Percentiles rank a stretch among this genome's conserved stretches.
These are phyloP conservation scores for Megalops cyprinoides DNA, from an alignment of 2,797 vertebrate genomes.

Conservation along the genomic window DNA sequence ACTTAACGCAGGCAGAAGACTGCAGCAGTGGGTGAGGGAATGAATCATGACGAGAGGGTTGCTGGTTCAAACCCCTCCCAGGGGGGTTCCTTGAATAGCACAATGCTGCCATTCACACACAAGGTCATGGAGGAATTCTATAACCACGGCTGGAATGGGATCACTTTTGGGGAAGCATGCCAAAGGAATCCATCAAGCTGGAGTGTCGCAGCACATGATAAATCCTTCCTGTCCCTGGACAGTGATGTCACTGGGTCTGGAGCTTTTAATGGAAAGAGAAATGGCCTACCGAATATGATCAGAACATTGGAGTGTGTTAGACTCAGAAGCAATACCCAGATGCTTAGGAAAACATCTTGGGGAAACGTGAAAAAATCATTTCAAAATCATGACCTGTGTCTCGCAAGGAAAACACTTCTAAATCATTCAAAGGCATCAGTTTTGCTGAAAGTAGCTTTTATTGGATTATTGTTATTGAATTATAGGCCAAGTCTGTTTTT, in stretches of 20 bases:
- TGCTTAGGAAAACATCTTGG: too few species aligned
- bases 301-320: slow-evolving; percentile 13
- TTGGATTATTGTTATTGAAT: too few species aligned
- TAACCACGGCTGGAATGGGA: too few species aligned
- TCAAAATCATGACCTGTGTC: slow-evolving; percentile 4
- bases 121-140: background rate
- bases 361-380: background rate
- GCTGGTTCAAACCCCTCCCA: background rate
- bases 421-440: slow-evolving; percentile 11
- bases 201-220: slow-evolving; percentile 16
- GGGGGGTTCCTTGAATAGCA: background rate
- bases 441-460: background rate
- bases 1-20: background rate
- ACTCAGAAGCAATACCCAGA: background rate
- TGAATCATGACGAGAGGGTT: background rate
- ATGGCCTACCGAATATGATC: slow-evolving; percentile 8
- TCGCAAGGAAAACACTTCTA: slow-evolving; percentile 3
- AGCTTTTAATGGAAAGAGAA: slow-evolving; percentile 9
- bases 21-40: background rate
- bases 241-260: slow-evolving; percentile 17
- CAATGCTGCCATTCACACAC: background rate
- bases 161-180: slow-evolving; percentile 18
- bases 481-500: too few species aligned
- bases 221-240: slow-evolving; percentile 12
- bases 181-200: slow-evolving; percentile 24